Evolutionary conservation across 2,113 vertebrate species (phyloP), one percentile per base, ranked within the genome.

Genomic region (Herpailurus yagouaroundi): DNA sequence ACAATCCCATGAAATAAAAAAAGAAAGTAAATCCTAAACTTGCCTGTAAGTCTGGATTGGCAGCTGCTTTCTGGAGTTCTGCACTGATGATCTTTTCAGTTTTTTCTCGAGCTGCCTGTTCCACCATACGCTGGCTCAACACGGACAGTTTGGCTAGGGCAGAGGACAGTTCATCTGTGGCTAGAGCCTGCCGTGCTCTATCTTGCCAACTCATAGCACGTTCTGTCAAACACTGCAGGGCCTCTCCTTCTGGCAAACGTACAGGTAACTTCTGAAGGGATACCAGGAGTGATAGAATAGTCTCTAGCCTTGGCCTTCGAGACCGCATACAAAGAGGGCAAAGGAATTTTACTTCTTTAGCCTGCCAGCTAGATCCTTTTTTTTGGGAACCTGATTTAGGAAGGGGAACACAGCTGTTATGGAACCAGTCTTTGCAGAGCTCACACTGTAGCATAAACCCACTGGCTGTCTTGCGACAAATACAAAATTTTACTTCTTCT

Each of bases 181-280:
- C 99, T 93, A 99, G 97, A 18, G 99, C 98, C 97, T 99, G 99
- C 14, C 99, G 99, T 0, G 99, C 99, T 27, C 99, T 98, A 97
- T 99, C 99, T 98, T 99, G 99, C 99, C 99, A 99, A 97, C 99
- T 99, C 99, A 99, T 99, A 73, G 99, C 99, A 33, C 99, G 99
- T 98, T 99, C 99, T 0, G 99, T 99, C 98, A 99, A 95, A 98
- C 99, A 99, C 98, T 99, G 99, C 55, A 99, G 98, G 0, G 99
- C 99, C 93, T 99, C 99, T 19, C 99, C 99, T 97, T 99, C 99
- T 0, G 99, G 99, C 95, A 99, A 99, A 36, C 99, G 99, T 27
- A 99, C 99, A 0, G 99, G 99, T 90, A 99, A 98, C 98, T 99
- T 99, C 99, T 99, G 99, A 98, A 99, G 99, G 2, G 99, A 99